Percentiles rank a stretch among this genome's conserved stretches.
These are phyloP conservation scores for Aphelenchoides avenae DNA, from an alignment of 1,140 invertebrate species.

Conservation along the genomic window DNA sequence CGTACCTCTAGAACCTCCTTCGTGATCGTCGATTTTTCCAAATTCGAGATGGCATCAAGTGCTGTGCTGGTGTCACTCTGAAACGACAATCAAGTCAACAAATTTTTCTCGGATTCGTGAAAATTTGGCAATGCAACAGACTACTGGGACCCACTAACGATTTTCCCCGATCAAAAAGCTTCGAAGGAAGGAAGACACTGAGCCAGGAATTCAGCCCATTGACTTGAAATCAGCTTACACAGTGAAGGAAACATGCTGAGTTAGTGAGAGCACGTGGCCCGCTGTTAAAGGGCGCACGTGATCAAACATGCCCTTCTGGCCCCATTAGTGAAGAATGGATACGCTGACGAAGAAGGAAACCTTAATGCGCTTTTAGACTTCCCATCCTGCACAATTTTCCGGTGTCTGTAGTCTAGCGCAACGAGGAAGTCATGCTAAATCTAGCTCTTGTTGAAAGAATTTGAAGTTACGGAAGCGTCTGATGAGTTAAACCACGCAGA, in stretches of 20 bases:
- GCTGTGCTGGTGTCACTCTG: slow-evolving; percentile 14
- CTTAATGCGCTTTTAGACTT: no score
- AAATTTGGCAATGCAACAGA: neutral
- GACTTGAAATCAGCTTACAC: neutral
- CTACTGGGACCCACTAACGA: slow-evolving; percentile 5
- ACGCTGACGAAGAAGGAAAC: no score
- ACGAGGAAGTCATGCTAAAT: no score
- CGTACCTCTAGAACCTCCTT: slow-evolving; percentile 30
- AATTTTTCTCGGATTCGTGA: neutral
- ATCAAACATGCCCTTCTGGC: no score
- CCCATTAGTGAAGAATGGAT: no score
- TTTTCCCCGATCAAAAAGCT: slow-evolving; percentile 4
- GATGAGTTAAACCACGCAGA: neutral
- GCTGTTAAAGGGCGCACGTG: no score
- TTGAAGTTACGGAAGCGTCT: no score
- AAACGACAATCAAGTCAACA: slow-evolving; percentile 9
- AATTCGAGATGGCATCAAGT: slow-evolving; percentile 1
- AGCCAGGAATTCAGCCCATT: slow-evolving; percentile 4
- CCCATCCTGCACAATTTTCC: no score
- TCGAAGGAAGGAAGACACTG: neutral
- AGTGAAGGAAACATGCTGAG: no score
- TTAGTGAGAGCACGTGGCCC: no score
- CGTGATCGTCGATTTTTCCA: slow-evolving; percentile 25
- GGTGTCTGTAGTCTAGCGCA: no score
- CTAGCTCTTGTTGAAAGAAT: no score